These are phyloP conservation scores for Saxicola maurus DNA, from an alignment of 2,797 vertebrate species.

Conservation along the genomic window DNA sequence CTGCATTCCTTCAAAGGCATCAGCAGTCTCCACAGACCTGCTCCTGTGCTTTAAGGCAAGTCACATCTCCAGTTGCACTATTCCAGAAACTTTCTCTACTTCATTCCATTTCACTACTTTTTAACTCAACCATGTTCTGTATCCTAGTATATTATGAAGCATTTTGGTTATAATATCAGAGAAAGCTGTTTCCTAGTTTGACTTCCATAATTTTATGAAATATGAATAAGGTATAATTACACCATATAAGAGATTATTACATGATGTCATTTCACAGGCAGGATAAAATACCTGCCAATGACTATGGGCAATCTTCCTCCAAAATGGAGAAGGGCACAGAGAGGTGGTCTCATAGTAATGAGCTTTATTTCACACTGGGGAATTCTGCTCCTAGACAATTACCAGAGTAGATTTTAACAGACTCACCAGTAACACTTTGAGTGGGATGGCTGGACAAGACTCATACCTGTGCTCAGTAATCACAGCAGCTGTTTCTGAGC, in stretches of 20 bases:
- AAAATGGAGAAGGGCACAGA: background rate
- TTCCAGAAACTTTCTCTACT: background rate
- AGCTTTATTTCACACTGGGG: background rate
- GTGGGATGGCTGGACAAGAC: background rate
- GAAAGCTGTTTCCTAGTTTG: background rate
- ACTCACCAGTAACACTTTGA: background rate
- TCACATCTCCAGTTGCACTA: accelerated
- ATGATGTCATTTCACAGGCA: background rate
- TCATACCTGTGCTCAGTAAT: background rate
- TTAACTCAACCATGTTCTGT: background rate
- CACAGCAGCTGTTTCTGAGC: background rate
- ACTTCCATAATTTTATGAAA: background rate
- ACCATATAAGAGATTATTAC: background rate
- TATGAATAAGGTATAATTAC: background rate
- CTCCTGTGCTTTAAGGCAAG: background rate
- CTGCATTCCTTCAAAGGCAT: background rate
- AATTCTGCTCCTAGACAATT: background rate
- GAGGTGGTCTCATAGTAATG: background rate
- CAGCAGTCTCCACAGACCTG: background rate
- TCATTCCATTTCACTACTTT: background rate
- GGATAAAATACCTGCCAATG: background rate
- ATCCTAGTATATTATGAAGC: background rate
- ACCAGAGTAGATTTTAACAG: background rate
- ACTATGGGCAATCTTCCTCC: background rate
- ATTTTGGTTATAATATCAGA: background rate